Evolutionary conservation across 2,888 invertebrate genomes (phyloP).

Genomic region (Yponomeuta sedellus): DNA sequence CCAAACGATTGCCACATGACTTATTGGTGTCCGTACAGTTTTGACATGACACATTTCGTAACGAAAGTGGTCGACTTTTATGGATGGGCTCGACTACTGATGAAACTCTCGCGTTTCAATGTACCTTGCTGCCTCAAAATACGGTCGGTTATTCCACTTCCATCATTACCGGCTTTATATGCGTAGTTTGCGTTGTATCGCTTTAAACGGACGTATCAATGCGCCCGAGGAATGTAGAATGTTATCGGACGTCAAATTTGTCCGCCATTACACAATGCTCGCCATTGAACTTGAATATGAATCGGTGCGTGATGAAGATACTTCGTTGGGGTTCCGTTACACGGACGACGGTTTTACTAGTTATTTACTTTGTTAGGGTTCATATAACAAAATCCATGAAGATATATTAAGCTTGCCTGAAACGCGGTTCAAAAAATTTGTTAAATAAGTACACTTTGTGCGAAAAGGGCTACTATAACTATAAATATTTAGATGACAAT

Average conservation of each 20-base stretch:
- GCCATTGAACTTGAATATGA: slow-evolving; percentile 14
- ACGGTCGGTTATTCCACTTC: background rate
- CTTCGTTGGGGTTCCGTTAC: background rate
- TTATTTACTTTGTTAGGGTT: too few relatives aligned
- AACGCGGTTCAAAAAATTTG: too few relatives aligned
- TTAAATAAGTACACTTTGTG: too few relatives aligned
- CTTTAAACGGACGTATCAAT: slow-evolving; percentile 9
- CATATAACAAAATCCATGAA: too few relatives aligned
- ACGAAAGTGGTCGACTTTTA: slow-evolving; percentile 12
- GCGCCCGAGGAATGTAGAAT: background rate
- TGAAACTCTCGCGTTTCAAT: background rate
- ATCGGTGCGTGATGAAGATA: background rate
- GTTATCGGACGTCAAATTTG: slow-evolving; percentile 13
- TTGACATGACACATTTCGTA: slow-evolving; percentile 10
- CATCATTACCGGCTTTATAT: background rate
- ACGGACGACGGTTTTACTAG: background rate
- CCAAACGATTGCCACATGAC: slow-evolving; percentile 6
- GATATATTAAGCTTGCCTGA: too few relatives aligned
- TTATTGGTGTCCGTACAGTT: slow-evolving; percentile 4
- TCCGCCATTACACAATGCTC: slow-evolving; percentile 4
- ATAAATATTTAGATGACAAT: too few relatives aligned
- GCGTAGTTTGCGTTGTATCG: background rate
- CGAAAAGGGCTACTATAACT: too few relatives aligned
- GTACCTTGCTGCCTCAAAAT: background rate
- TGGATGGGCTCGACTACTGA: background rate